Evolutionary conservation across 1,140 invertebrate genomes (phyloP), one percentile per base, ranked within the genome.

Genomic region (Chironomus tepperi): DNA sequence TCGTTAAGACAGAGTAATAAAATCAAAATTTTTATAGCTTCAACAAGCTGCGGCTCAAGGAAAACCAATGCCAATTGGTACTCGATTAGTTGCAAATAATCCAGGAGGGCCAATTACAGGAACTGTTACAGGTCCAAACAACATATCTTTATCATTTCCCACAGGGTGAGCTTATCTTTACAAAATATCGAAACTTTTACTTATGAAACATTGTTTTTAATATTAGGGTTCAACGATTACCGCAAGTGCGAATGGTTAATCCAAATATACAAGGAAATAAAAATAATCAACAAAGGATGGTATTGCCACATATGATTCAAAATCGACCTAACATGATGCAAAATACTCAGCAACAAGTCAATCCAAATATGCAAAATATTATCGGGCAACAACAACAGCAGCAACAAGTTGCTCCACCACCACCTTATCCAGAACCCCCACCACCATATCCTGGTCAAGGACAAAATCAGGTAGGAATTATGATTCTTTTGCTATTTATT

Each of bases 381-480:
- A 21, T 21, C 7, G 9, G 9, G 9, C 65, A 70, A 19, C 16
- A 6, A 6, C 16, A 70, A 18, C 65, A 70, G 65, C 65, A 70
- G 16, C 65, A 67, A 67, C 65, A 70, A 70, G 65, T 82, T 65
- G 85, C 85, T 3, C 85, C 85, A 2, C 86, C 87, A 9, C 87
- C 87, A 24, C 87, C 87, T 19, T 84, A 84, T 77, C 84, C 84
- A 12, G 84, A 82, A 10, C 85, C 84, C 19, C 87, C 86, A 9
- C 87, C 87, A 15, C 87, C 88, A 0, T 88, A 88, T 80, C 87
- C 87, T 73, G 86, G 86, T 84, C 83, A 73, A 81, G 75, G 75
- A 15, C 76, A 70, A 70, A 19, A 7, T 70, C 65, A 70, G 65
- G 65, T 70, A 70, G 7, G 65, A 57, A 70, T 19, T 16, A 2